phyloP scores from a whole-genome alignment of 2,797 vertebrate species.

The Anas acuta region DNA sequence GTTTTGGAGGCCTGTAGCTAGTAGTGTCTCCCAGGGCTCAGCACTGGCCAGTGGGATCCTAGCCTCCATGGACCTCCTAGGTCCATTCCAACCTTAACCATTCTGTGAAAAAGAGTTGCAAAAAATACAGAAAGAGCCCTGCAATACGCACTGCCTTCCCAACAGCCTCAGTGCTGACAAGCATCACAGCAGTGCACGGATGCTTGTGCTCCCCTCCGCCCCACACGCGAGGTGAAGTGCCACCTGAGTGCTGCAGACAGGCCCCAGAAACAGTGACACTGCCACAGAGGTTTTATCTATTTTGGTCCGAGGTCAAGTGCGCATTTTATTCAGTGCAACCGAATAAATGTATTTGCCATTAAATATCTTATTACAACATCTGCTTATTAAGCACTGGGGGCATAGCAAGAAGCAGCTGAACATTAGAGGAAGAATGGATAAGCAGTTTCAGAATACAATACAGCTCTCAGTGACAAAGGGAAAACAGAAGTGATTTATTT shows the following conservation, averaged over 20 bases:
- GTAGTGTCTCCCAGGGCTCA: too few relatives aligned
- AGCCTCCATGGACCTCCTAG: too few relatives aligned
- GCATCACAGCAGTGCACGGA: neutral
- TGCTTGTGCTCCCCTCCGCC: neutral
- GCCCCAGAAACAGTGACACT: neutral
- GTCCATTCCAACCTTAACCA: too few relatives aligned
- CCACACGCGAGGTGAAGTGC: neutral
- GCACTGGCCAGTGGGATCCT: too few relatives aligned
- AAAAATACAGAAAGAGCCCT: neutral
- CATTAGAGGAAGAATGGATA: conserved; percentile 66
- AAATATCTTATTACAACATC: conserved; percentile 70
- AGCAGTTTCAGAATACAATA: conserved; percentile 66
- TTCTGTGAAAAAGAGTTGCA: neutral
- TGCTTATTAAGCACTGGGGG: conserved; percentile 64
- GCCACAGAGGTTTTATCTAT: conserved; percentile 11
- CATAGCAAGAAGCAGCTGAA: conserved; percentile 59
- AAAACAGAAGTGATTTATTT: conserved; percentile 77
- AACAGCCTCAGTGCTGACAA: neutral
- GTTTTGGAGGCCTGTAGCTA: too few relatives aligned
- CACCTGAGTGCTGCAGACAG: neutral
- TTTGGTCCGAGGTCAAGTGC: conserved; percentile 26
- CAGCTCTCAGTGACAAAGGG: conserved; percentile 72
- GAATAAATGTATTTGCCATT: conserved; percentile 37
- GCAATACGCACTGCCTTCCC: neutral
- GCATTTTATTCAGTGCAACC: conserved; percentile 3